Evolutionary conservation across 2,797 vertebrate species (phyloP).

Genomic region (Tympanoctomys barrerae): DNA sequence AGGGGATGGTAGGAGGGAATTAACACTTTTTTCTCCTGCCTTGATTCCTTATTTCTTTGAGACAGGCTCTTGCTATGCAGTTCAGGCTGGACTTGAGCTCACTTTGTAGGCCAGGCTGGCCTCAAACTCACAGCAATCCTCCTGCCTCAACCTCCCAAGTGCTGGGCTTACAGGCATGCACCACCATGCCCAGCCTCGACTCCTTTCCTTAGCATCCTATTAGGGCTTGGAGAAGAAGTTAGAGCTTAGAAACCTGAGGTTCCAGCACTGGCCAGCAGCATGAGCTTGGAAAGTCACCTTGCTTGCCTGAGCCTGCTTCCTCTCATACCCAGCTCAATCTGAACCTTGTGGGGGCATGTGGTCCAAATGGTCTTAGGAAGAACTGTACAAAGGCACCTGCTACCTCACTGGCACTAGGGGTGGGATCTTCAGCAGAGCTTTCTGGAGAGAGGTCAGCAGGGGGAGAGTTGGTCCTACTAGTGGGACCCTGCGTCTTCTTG

Average conservation of each 20-base stretch:
- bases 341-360: neutral
- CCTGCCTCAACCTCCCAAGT: neutral
- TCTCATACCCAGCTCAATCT: too few species aligned
- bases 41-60: neutral
- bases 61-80: neutral
- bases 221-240: neutral
- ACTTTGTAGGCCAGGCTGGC: too few species aligned
- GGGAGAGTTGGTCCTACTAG: neutral
- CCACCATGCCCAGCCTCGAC: neutral
- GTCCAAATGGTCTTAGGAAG: rapidly evolving
- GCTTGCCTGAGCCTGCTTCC: neutral
- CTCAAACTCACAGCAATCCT: neutral
- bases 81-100: neutral
- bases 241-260: neutral
- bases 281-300: neutral
- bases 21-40: neutral
- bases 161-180: neutral
- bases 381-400: neutral
- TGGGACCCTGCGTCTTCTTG: neutral
- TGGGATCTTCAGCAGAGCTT: neutral
- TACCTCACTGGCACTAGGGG: neutral
- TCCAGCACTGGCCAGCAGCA: neutral
- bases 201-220: neutral
- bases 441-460: neutral
- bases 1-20: neutral